Conservation (phyloP, 2,113 vertebrate genomes). For the Hemiscyllium ocellatum region DNA sequence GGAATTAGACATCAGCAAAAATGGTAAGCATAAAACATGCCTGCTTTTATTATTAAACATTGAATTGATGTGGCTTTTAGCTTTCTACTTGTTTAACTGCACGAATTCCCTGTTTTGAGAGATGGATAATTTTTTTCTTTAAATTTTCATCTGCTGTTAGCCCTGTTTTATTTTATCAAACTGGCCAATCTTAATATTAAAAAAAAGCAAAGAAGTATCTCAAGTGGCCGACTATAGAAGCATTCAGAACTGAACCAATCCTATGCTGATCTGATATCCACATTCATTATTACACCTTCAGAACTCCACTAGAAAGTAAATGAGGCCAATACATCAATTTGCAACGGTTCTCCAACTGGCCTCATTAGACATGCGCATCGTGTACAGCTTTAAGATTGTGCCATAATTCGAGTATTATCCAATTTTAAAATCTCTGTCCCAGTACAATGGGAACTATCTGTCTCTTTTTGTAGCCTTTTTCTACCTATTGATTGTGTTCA, state of each 20-base stretch:
- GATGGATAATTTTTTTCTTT: background rate
- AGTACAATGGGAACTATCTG: background rate
- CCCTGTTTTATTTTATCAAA: background rate
- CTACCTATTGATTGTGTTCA: background rate
- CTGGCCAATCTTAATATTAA: background rate
- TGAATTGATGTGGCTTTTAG: background rate
- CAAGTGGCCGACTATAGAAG: background rate
- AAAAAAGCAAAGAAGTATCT: background rate
- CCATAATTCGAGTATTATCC: background rate
- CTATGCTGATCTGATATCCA: background rate
- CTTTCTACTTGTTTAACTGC: background rate
- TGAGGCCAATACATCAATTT: background rate
- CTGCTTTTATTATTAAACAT: background rate
- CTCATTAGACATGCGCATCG: background rate
- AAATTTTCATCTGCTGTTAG: background rate
- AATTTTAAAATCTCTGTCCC: no score
- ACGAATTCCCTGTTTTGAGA: background rate
- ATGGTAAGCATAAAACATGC: slow-evolving; percentile 64
- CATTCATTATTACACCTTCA: background rate
- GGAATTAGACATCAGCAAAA: slow-evolving; percentile 99
- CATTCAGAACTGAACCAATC: background rate
- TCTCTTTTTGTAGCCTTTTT: background rate
- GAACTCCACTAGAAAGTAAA: background rate
- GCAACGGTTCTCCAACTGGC: background rate
- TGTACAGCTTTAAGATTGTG: background rate